These are phyloP conservation scores for Setophaga petechia DNA, from an alignment of 2,113 vertebrate genomes.

Conservation along the genomic window DNA sequence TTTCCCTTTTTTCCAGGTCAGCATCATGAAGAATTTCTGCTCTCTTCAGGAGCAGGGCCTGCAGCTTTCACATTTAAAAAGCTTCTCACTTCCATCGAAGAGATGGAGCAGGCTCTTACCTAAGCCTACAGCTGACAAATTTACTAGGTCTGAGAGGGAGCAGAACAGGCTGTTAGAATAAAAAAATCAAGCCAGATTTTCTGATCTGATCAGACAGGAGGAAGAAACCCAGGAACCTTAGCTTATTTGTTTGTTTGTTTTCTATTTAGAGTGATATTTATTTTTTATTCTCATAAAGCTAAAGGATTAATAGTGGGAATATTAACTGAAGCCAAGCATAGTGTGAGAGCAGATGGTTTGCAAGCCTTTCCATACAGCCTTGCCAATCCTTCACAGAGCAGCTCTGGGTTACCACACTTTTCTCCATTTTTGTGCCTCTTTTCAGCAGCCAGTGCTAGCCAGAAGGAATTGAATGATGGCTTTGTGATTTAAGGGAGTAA, in stretches of 20 bases:
- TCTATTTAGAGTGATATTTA: slow-evolving; percentile 17
- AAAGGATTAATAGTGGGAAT: slow-evolving; percentile 35
- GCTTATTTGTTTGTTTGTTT: slow-evolving; percentile 51
- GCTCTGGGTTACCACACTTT: not conserved
- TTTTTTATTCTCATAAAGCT: slow-evolving; percentile 42
- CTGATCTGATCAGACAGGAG: slow-evolving; percentile 25
- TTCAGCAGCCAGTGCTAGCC: not conserved
- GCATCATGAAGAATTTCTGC: not conserved
- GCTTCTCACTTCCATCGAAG: not conserved
- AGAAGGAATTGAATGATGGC: not conserved
- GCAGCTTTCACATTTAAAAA: not conserved
- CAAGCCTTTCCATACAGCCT: slow-evolving; percentile 12
- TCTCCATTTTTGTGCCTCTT: not conserved
- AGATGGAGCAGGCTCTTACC: not conserved
- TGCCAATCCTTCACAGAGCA: slow-evolving; percentile 31
- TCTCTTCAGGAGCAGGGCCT: not conserved
- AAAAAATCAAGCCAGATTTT: slow-evolving; percentile 39
- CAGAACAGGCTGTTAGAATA: not conserved
- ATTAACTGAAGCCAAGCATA: slow-evolving; percentile 39
- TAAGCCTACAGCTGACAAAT: not conserved
- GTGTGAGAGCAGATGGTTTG: slow-evolving; percentile 56
- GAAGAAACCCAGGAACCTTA: slow-evolving; percentile 6
- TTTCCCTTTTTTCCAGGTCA: not conserved
- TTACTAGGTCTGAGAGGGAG: not conserved
- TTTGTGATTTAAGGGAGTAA: slow-evolving; percentile 22